A percentile compares a stretch with the other conserved stretches of the same genome.
Evolutionary conservation across 2,888 invertebrate species (phyloP).

Genomic region (Rotaria magnacalcarata): DNA sequence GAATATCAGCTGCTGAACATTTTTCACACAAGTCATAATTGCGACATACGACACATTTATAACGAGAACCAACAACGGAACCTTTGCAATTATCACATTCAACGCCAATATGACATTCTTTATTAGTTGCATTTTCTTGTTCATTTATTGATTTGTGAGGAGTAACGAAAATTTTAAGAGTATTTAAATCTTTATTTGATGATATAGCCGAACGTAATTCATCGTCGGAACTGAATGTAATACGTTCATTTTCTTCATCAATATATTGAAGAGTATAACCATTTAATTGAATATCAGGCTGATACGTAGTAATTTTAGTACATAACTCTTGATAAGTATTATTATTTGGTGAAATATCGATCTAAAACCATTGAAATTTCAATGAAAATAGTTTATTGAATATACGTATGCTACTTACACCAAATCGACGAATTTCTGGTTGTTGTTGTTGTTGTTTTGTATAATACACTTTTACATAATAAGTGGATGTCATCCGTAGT

Average conservation of each 20-base stretch:
- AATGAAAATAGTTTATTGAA: background rate
- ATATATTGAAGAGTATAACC: slow-evolving; percentile 13
- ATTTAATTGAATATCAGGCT: slow-evolving; percentile 17
- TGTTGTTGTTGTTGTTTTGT: slow-evolving; percentile 6
- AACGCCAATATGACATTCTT: background rate
- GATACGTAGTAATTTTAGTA: background rate
- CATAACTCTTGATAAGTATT: background rate
- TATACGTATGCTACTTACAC: background rate
- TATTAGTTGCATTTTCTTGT: background rate
- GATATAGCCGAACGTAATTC: slow-evolving; percentile 26
- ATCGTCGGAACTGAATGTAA: slow-evolving; percentile 22
- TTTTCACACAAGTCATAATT: slow-evolving; percentile 27
- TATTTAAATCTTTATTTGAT: background rate
- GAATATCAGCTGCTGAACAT: background rate
- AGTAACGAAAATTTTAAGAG: background rate
- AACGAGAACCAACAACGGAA: background rate
- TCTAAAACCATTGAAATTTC: background rate
- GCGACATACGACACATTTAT: background rate
- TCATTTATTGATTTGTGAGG: background rate
- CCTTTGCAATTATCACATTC: slow-evolving; percentile 7
- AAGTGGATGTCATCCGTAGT: background rate
- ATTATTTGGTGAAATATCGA: slow-evolving; percentile 26
- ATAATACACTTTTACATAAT: slow-evolving; percentile 1
- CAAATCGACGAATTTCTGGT: slow-evolving; percentile 36
- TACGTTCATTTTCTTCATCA: slow-evolving; percentile 34